Base-by-base conservation (phyloP, 2,888 invertebrate species). In the Acronicta alni region DNA sequence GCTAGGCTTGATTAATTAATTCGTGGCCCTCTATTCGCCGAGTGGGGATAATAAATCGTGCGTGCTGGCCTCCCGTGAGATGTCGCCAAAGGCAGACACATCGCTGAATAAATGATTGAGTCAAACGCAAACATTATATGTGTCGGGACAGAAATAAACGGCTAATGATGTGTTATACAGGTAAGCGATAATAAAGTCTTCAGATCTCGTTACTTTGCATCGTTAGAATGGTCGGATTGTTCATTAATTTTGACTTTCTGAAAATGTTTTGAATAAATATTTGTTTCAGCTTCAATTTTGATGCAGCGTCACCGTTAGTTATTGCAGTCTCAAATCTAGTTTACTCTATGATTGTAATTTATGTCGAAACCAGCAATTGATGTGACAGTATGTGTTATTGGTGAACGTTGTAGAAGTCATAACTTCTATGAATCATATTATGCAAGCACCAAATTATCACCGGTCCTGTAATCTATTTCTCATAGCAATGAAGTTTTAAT, bases 1-100 rank as follows among this genome's bases (percentile, higher is more conserved):
- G 92, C 86, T 84, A 87, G 89, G 79, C 89, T 92, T 93, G 93
- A 93, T 93, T 93, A 93, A 94, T 94, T 93, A 93, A 93, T 93
- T 89, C 81, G 85, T 83, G 81, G 85, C 84, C 59, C 86, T 87
- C 88, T 89, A 87, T 89, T 84, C 86, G 83, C 85, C 76, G 82
- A 84, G 88, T 79, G 82, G 85, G 82, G 84, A 92, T 91, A 90
- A 93, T 93, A 91, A 93, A 94, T 94, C 90, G 91, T 90, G 87
- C 89, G 84, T 87, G 78, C 73, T 78, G 89, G 88, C 93, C 93
- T 92, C 93, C 92, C 92, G 89, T 87, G 89, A 91, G 93, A 91
- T 91, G 93, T 93, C 93, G 85, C 90, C 89, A 82, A 80, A 83
- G 86, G 84, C 83, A 81, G 86, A 86, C 87, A 73, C 72, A 63